Conservation (phyloP, 2,113 vertebrate genomes). For the Craseonycteris thonglongyai region DNA sequence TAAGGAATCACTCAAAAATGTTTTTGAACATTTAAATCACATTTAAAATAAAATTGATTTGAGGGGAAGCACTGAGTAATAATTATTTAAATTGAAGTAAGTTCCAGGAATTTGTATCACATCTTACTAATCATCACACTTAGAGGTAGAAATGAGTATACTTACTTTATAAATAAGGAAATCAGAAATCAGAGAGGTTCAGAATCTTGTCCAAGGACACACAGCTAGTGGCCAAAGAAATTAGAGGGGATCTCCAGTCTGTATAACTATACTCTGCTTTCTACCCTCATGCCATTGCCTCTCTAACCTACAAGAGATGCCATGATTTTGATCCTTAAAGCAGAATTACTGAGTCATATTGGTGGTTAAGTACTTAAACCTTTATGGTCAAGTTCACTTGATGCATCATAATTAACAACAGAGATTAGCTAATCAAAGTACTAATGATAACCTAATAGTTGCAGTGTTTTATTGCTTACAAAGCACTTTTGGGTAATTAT, state of each 20-base stretch:
- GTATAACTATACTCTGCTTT: neutral
- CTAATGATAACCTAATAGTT: conserved; percentile 55
- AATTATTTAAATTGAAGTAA: neutral
- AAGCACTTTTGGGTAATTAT: conserved; percentile 54
- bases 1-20: neutral
- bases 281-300: neutral
- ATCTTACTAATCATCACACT: neutral
- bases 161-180: neutral
- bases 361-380: conserved; percentile 44
- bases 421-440: conserved; percentile 59
- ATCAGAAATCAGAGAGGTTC: neutral
- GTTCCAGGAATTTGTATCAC: neutral
- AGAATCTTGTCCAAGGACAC: neutral
- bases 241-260: neutral
- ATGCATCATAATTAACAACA: conserved; percentile 51
- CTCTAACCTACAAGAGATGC: neutral
- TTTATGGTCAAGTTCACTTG: conserved; percentile 52
- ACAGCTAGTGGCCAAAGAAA: neutral
- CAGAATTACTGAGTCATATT: conserved; percentile 32
- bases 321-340: neutral
- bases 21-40: neutral
- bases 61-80: neutral
- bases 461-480: conserved; percentile 62
- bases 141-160: neutral
- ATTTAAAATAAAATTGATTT: neutral